phyloP scores from a whole-genome alignment of 2,888 invertebrate genomes.

The Cephus runcator region DNA sequence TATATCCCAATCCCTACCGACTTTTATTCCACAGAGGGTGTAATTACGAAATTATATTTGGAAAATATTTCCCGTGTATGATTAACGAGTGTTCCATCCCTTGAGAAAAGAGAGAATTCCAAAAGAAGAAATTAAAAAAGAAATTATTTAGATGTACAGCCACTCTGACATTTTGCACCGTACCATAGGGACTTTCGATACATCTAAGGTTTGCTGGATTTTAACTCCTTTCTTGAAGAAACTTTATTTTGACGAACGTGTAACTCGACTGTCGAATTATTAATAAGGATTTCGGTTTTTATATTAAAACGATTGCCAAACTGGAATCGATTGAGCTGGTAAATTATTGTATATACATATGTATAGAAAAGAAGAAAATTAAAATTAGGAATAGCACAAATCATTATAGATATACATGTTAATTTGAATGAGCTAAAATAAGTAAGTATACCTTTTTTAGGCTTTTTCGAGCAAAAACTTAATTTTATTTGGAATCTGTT shows the following conservation, averaged over 20 bases:
- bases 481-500: background rate
- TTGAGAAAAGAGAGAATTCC: constrained; percentile 19
- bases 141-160: constrained; percentile 31
- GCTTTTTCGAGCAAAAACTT: background rate
- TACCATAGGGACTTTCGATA: background rate
- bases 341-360: background rate
- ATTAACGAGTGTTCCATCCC: constrained; percentile 47
- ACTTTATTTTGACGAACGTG: background rate
- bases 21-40: constrained; percentile 19
- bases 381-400: background rate
- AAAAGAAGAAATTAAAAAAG: constrained; percentile 29
- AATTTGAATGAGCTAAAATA: background rate
- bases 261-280: background rate
- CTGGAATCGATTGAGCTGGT: background rate
- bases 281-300: background rate
- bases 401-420: no score
- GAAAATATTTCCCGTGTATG: constrained; percentile 45
- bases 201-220: background rate
- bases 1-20: background rate
- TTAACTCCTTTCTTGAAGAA: background rate
- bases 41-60: constrained; percentile 46
- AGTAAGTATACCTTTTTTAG: background rate
- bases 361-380: background rate
- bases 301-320: background rate
- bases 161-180: constrained; percentile 12